phyloP scores from a whole-genome alignment of 2,888 invertebrate genomes.

The Drymonia ruficornis region DNA sequence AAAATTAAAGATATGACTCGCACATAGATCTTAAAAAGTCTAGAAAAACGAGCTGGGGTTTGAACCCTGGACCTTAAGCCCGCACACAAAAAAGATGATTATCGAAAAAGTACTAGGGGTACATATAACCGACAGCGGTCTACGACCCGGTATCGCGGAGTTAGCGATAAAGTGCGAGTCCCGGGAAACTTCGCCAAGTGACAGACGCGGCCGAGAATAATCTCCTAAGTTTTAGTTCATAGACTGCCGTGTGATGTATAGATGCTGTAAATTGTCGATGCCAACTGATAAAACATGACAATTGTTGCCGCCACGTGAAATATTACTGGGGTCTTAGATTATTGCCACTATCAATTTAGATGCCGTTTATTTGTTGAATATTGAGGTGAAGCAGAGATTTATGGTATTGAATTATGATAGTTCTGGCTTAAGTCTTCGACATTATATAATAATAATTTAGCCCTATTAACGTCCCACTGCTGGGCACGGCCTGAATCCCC shows the following conservation, averaged over 20 bases:
- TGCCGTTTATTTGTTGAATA: not conserved
- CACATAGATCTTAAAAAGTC: too few relatives aligned
- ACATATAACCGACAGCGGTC: slow-evolving; percentile 42
- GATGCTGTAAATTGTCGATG: slow-evolving; percentile 37
- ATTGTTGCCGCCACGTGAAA: slow-evolving; percentile 27
- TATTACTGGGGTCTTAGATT: slow-evolving; percentile 13
- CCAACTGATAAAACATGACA: slow-evolving; percentile 35
- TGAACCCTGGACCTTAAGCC: too few relatives aligned
- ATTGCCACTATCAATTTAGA: slow-evolving; percentile 8
- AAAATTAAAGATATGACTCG: too few relatives aligned
- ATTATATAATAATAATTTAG: too few relatives aligned
- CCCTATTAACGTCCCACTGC: too few relatives aligned
- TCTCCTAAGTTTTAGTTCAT: slow-evolving; percentile 50
- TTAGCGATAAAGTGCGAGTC: slow-evolving; percentile 51
- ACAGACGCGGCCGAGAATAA: slow-evolving; percentile 51
- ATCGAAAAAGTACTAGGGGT: slow-evolving; percentile 36
- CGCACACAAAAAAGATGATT: not conserved
- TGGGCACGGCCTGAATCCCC: too few relatives aligned
- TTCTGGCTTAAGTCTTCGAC: too few relatives aligned
- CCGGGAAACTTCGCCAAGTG: slow-evolving; percentile 38
- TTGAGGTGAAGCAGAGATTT: not conserved
- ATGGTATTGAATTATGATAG: not conserved
- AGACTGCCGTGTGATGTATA: slow-evolving; percentile 34
- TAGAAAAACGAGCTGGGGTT: too few relatives aligned
- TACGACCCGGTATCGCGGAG: slow-evolving; percentile 39